Percentiles rank a stretch among this genome's conserved stretches.
Conservation (phyloP, 53 echinoderm and acorn worm species). For the Astropecten irregularis region DNA sequence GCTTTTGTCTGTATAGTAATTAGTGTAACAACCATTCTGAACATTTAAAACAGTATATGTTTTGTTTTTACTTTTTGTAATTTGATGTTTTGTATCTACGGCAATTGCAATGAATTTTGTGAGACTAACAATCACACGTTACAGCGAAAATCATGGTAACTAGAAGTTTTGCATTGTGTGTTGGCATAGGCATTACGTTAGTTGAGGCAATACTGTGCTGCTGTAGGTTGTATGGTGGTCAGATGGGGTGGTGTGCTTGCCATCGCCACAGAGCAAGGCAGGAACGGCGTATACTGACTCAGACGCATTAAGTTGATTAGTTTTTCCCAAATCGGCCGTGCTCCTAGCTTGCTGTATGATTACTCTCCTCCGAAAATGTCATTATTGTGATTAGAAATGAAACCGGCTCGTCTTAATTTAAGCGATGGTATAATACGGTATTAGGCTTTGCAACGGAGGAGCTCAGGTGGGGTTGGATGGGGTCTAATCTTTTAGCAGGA, state of each 20-base stretch:
- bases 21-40: too few species aligned
- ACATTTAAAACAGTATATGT: too few species aligned
- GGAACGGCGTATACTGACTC: slow-evolving; percentile 49
- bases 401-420: slow-evolving; percentile 72
- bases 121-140: too few species aligned
- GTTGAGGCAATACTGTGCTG: background rate
- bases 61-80: too few species aligned
- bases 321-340: slow-evolving; percentile 67
- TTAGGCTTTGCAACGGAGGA: slow-evolving; percentile 52
- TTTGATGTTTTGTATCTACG: too few species aligned
- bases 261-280: background rate
- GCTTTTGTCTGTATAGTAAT: too few species aligned
- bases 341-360: slow-evolving; percentile 55
- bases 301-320: slow-evolving; percentile 76
- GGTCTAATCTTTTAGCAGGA: slow-evolving; percentile 71
- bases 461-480: slow-evolving; percentile 63
- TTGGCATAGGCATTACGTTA: background rate
- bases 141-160: too few species aligned
- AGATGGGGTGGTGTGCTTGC: slow-evolving; percentile 27
- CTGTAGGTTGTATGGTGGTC: slow-evolving; percentile 36
- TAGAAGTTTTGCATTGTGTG: too few species aligned
- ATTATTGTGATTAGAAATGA: slow-evolving; percentile 75
- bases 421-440: slow-evolving; percentile 67
- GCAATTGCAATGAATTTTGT: too few species aligned
- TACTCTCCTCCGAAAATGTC: slow-evolving; percentile 66